Conservation (phyloP, 2,113 vertebrate species). For the Sander lucioperca region DNA sequence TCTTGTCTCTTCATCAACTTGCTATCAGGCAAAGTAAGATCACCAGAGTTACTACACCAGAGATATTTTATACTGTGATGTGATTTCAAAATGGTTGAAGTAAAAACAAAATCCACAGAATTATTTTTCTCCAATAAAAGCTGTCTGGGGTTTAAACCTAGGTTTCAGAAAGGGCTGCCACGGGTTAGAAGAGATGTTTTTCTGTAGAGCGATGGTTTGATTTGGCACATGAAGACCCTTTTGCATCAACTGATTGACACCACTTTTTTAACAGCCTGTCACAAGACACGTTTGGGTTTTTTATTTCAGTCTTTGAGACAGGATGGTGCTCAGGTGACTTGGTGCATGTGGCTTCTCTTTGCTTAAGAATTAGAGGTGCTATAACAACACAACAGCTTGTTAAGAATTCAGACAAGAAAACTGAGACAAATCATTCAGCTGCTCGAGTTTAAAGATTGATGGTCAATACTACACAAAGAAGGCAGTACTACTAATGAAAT, state of each 20-base stretch:
- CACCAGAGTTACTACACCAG: neutral
- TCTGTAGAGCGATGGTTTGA: constrained; percentile 8
- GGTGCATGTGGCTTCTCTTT: neutral
- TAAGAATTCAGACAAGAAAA: neutral
- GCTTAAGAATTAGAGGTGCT: neutral
- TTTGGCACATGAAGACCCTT: constrained; percentile 52
- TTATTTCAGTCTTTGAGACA: neutral
- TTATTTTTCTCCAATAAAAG: neutral
- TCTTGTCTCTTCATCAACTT: neutral
- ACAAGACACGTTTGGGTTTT: constrained; percentile 1
- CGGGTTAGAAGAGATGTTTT: constrained; percentile 15
- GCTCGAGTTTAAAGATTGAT: neutral
- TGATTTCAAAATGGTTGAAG: neutral
- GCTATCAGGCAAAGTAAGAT: neutral
- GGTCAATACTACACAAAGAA: neutral
- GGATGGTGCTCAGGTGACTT: constrained; percentile 24
- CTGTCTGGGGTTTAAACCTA: neutral
- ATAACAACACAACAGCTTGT: neutral
- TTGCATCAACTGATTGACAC: constrained; percentile 41
- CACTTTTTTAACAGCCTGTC: constrained; percentile 30
- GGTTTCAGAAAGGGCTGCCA: neutral
- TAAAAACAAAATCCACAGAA: too few species aligned
- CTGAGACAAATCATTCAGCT: too few species aligned
- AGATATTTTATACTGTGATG: neutral
- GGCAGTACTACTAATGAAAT: too few species aligned